Evolutionary conservation across 2,113 vertebrate genomes (phyloP), one percentile per base, ranked within the genome.

Genomic region (Sterna hirundo): DNA sequence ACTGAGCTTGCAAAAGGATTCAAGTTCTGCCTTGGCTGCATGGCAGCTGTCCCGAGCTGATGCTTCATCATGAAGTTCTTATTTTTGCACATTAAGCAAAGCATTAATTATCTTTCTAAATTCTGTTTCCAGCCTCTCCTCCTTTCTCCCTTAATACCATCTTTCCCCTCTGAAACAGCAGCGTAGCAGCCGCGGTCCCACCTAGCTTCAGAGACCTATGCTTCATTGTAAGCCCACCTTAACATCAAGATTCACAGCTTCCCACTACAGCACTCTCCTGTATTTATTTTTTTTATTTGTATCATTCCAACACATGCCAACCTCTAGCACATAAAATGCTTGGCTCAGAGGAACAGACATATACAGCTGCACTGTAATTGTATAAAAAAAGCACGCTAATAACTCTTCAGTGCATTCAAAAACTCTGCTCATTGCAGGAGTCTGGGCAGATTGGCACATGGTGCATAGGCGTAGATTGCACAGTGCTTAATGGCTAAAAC

Each of bases 351-450:
- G 89, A 97, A 74, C 89, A 96, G 94, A 78, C 78, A 13, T 95
- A 97, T 97, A 97, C 97, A 97, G 95, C 97, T 96, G 96, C 96
- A 96, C 95, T 96, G 92, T 96, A 96, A 95, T 94, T 96, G 95
- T 94, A 78, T 87, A 82, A 58, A 97, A 94, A 96, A 94, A 94
- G 40, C 84, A 86, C 17, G n/a, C 82, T 95, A 88, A 86, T 92
- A 92, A 94, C 86, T 96, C 96, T 71, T 64, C 55, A 74, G 87
- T 95, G 96, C 64, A 81, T 95, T 95, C 54, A 92, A 79, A 96
- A 96, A 87, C 93, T 91, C 84, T 83, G 76, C 77, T 88, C 64
- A 9, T 79, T 66, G 78, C 87, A 87, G 86, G 93, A 83, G 74
- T 81, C 75, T 85, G 76, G 83, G 94, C 62, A 95, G 86, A 96